Evolutionary conservation across 2,888 invertebrate genomes (phyloP).

Genomic region (Noctua fimbriata): DNA sequence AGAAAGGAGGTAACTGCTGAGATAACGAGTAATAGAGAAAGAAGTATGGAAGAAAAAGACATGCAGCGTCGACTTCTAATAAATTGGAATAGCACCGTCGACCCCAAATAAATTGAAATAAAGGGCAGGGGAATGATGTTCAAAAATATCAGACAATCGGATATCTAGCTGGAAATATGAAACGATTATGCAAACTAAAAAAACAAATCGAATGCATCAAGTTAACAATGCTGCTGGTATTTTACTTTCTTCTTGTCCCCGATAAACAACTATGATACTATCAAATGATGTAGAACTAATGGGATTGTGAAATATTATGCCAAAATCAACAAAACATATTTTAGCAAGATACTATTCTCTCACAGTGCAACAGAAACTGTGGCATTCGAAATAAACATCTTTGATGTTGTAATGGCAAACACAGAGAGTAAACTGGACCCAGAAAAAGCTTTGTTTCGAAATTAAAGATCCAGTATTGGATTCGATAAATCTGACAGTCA

Average conservation of each 20-base stretch:
- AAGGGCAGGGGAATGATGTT: neutral
- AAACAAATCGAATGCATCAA: neutral
- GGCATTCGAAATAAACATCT: conserved; percentile 22
- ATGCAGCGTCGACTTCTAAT: too few species aligned
- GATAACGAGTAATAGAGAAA: neutral
- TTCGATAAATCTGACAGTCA: neutral
- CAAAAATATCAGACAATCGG: neutral
- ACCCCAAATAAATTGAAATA: neutral
- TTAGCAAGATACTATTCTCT: conserved; percentile 6
- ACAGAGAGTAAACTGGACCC: conserved; percentile 2
- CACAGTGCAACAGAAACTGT: conserved; percentile 16
- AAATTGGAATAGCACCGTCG: too few species aligned
- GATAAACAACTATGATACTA: neutral
- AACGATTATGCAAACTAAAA: neutral
- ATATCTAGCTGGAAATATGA: neutral
- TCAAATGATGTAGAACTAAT: conserved; percentile 25
- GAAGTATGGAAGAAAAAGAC: neutral
- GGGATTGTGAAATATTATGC: conserved; percentile 25
- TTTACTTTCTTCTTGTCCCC: neutral
- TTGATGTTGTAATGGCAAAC: conserved; percentile 32
- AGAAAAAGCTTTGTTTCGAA: conserved; percentile 8
- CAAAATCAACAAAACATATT: conserved; percentile 43
- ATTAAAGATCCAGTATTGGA: neutral
- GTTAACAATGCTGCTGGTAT: conserved; percentile 6
- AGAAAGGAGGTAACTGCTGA: neutral